Conservation (phyloP, 2,888 invertebrate species). For the Panorpa germanica region DNA sequence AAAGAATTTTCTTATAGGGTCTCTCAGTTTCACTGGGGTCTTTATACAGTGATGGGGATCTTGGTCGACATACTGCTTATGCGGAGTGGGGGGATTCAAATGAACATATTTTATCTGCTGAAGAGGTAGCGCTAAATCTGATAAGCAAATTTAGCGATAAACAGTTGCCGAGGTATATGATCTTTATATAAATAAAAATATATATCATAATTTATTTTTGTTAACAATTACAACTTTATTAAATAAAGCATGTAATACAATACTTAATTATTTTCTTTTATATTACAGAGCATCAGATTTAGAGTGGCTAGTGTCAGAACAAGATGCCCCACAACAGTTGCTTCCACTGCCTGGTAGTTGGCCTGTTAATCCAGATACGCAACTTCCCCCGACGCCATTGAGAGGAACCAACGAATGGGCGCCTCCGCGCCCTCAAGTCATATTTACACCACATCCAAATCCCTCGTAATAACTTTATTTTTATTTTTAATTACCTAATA, state of each 20-base stretch:
- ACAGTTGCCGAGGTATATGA: conserved; percentile 36
- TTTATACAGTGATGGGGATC: conserved; percentile 35
- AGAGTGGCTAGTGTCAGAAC: conserved; percentile 61
- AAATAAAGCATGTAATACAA: no score
- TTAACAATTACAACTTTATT: no score
- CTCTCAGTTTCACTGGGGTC: conserved; percentile 43
- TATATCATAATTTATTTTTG: no score
- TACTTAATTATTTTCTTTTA: no score
- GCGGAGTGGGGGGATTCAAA: conserved; percentile 18
- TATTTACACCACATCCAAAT: conserved; percentile 53
- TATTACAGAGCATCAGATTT: conserved; percentile 45
- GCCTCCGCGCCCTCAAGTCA: conserved; percentile 65
- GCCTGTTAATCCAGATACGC: conserved; percentile 46
- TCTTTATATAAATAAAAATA: conserved; percentile 2
- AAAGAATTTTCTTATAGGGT: no score
- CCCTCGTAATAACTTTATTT: conserved; percentile 34
- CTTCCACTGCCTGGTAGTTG: conserved; percentile 56
- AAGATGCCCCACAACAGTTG: conserved; percentile 58
- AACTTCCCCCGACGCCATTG: conserved; percentile 26
- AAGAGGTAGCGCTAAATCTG: conserved; percentile 58
- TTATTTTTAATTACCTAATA: conserved; percentile 1
- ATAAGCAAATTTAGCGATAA: conserved; percentile 58
- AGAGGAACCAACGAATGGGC: conserved; percentile 71
- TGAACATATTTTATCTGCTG: conserved; percentile 43
- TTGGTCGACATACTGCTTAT: no score